Evolutionary conservation across 1,140 invertebrate species (phyloP), one percentile per base, ranked within the genome.

Genomic region (Drosophila rhopaloa): DNA sequence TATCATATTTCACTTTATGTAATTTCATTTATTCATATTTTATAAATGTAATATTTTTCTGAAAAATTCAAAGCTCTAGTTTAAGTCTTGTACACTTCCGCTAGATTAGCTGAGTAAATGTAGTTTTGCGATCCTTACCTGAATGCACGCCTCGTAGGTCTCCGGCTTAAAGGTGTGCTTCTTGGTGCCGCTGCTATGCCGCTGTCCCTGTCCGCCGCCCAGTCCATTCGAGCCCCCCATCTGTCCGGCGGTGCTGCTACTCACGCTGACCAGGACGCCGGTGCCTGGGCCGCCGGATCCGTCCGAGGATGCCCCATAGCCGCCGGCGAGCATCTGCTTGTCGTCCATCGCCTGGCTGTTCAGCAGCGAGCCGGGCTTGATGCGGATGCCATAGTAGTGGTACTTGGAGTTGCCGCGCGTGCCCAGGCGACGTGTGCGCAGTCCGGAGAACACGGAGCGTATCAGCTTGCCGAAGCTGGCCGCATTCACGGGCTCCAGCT

Each of bases 391-490:
- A 94, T 99, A 99, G 93, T 99, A 99, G 94, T 99, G 98, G 93
- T 99, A 99, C 92, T 99, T 99, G 6, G 98, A 99, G 93, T 99
- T 99, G n/a, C 98, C 98, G 78, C 98, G 95, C 6, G 98, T 99
- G 74, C 99, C 98, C 40, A 99, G 94, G 47, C 98, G 94, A 79
- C 98, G 94, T 16, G 99, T 99, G 73, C 98, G 94, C 68, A 99
- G 94, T 9, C 98, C 98, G 71, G 99, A 94, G 94, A 99, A 99
- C 40, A 99, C 98, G 5, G 98, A 99, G 43, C 99, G 95, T 81
- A 99, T 99, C 11, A 99, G 94, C 93, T 99, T 99, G 32, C 99
- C 98, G 94, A 99, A 99, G 40, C 98, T 99, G 9, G 99, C 99
- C 48, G 98, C 98, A 94, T 99, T 99, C 60, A 99, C 98, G 7